Evolutionary conservation across 2,113 vertebrate species (phyloP), one percentile per base, ranked within the genome.

Genomic region (Corythornis madagascariensis): DNA sequence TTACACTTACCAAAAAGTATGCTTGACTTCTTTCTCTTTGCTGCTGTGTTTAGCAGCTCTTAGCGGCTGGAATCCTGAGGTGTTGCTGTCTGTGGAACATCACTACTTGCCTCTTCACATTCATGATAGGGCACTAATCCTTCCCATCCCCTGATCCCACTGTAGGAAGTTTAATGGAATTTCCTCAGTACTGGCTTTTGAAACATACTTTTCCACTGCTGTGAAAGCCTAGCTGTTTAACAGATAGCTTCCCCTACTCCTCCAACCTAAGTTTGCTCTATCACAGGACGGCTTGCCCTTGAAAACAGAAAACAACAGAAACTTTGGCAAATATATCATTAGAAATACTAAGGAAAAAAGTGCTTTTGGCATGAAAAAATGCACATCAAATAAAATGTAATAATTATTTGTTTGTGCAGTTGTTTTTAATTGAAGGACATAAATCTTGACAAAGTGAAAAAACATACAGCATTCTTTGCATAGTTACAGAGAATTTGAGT

Each of bases 391-490:
- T 35, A 71, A 89, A 70, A 69, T 40, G 28, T 83, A 77, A 63
- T 83, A 67, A 60, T 88, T 33, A 57, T 72, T 90, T 94, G 67
- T 90, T 95, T 96, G 71, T 79, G 52, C 42, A 92, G 5, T 75
- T 89, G 56, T 78, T 93, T 93, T 38, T 83, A 52, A 22, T 18
- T 79, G 84, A 67, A 80, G 57, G 38, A 57, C 61, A 25, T 92
- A 71, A 86, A 67, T 86, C 85, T 72, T 75, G 64, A 77, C 33
- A 73, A 61, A 88, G 48, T 91, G 80, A 74, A 88, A 94, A 94
- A 94, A 96, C 70, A 91, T 16, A 87, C 90, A 92, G 40, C 57
- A 83, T 95, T 93, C 71, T 87, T 77, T 67, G 63, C 78, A 65
- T 80, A 83, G 63, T 42, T 92, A 56, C 64, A 61, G 71, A 80